Evolutionary conservation across 2,113 vertebrate species (phyloP).

Genomic region (Callospermophilus lateralis): DNA sequence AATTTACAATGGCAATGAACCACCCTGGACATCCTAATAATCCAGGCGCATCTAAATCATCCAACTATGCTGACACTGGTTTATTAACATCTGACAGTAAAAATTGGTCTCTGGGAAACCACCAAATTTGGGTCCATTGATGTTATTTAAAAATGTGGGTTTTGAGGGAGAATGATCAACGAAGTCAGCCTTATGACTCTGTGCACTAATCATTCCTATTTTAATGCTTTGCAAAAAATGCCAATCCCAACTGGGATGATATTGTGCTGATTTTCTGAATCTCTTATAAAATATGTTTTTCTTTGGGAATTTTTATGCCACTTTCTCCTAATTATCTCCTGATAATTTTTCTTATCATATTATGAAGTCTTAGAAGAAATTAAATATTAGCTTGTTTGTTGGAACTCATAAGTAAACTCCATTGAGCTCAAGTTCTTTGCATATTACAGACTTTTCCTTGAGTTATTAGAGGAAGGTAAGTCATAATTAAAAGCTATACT

Average conservation of each 20-base stretch:
- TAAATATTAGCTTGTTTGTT: constrained; percentile 58
- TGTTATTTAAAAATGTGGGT: constrained; percentile 73
- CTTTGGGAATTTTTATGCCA: not conserved
- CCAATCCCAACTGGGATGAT: constrained; percentile 56
- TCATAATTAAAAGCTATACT: not conserved
- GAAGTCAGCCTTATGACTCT: constrained; percentile 49
- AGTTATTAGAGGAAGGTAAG: not conserved
- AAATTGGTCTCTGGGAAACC: constrained; percentile 77
- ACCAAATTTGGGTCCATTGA: constrained; percentile 45
- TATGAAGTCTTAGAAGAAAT: constrained; percentile 62
- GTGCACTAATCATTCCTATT: constrained; percentile 59
- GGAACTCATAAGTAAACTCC: not conserved
- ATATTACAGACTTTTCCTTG: not conserved
- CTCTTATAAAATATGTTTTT: constrained; percentile 42
- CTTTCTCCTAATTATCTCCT: constrained; percentile 64
- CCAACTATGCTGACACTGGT: constrained; percentile 52
- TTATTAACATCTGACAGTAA: constrained; percentile 81
- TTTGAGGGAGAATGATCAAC: constrained; percentile 72
- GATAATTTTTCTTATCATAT: constrained; percentile 65
- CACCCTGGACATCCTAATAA: constrained; percentile 48
- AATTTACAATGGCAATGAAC: constrained; percentile 68
- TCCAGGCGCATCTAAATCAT: constrained; percentile 65
- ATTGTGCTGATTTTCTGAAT: constrained; percentile 61
- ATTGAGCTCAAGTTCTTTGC: constrained; percentile 26
- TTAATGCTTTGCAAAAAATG: constrained; percentile 53